phyloP scores from a whole-genome alignment of 2,797 vertebrate species.

The Neosilurus mollespiculum region DNA sequence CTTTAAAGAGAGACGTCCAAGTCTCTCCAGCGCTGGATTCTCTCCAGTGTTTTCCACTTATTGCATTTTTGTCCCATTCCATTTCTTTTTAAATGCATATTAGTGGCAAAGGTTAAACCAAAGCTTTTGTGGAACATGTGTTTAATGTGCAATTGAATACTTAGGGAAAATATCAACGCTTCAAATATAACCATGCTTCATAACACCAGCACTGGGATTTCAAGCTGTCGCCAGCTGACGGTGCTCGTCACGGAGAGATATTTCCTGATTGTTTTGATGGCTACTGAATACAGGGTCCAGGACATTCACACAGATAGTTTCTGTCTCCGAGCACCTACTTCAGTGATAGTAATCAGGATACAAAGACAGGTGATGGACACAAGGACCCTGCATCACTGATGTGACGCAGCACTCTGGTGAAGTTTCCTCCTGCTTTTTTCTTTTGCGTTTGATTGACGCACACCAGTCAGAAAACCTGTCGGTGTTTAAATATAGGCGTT shows the following conservation, averaged over 20 bases:
- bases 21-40: background rate
- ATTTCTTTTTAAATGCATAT: background rate
- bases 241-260: background rate
- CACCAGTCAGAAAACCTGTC: background rate
- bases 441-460: background rate
- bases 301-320: background rate
- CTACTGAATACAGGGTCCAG: background rate
- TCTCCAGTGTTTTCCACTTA: background rate
- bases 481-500: background rate
- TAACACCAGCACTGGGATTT: background rate
- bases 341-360: background rate
- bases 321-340: background rate
- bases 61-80: background rate
- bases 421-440: background rate
- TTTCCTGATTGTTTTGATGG: background rate
- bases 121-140: background rate
- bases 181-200: background rate
- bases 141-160: background rate
- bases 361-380: background rate
- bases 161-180: background rate
- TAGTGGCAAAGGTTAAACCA: background rate
- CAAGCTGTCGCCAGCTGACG: background rate
- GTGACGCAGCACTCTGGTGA: background rate
- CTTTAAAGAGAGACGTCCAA: background rate
- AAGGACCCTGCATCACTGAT: background rate